Evolutionary conservation across 2,113 vertebrate species (phyloP), one percentile per base, ranked within the genome.

Genomic region (Upupa epops): DNA sequence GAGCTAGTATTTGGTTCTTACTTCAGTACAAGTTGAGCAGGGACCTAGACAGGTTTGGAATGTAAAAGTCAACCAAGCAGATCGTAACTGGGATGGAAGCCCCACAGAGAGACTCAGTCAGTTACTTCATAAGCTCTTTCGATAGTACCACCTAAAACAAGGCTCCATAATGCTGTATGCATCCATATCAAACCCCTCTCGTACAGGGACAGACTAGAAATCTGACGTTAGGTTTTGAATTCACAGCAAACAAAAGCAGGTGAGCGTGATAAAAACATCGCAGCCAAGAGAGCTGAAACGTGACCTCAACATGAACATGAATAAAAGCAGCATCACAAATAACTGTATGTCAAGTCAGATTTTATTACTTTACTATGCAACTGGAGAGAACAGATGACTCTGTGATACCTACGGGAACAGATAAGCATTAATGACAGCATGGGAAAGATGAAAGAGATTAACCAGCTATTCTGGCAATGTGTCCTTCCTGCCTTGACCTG

Each of bases 361-460:
- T 89, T 92, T 89, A 49, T 76, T 89, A 45, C 32, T 74, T 48
- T 56, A 49, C 54, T 77, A 13, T n/a, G 34, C 36, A 80, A 75
- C 70, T 48, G 83, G 75, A 80, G 82, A 81, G 93, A 95, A 95
- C 31, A 58, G 75, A 88, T 91, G 79, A 83, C 72, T 93, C 85
- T 88, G 93, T 59, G 87, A 85, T 89, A 87, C 71, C 81, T 94
- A 20, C 90, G 90, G 86, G 90, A 95, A 80, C 74, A 96, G 92
- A 94, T 79, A 95, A 96, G 81, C 79, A 73, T 92, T 95, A 92
- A 95, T 92, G 87, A 83, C 46, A 93, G 84, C 84, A 72, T 90
- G 84, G 78, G 86, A 88, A 89, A 95, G 90, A 96, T 95, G 89
- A 95, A 92, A 90, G 85, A 86, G 82, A 93, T 92, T 93, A 95